Evolutionary conservation across 2,797 vertebrate species (phyloP), one percentile per base, ranked within the genome.

Genomic region (Fratercula arctica): DNA sequence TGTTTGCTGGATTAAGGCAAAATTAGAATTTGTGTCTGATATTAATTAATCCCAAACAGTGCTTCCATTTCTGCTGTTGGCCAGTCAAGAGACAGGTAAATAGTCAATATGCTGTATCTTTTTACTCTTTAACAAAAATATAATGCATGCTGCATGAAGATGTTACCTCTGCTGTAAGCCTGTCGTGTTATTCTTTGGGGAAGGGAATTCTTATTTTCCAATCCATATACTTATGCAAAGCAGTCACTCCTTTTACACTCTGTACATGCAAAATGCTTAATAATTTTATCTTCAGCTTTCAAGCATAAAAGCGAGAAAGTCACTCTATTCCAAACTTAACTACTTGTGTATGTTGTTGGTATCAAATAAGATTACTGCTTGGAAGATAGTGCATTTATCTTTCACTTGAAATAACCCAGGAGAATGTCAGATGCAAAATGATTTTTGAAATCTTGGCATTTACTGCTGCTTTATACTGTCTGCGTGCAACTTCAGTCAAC

Each of bases 391-490:
- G 39, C 67, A 76, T 95, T 95, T 90, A 89, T 95, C 86, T 95
- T 95, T 93, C 86, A 75, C 84, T 93, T 87, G 90, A 95, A 96
- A 87, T 90, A 96, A 90, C 77, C 45, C 81, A 85, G 57, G 69
- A 92, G 85, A 94, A 95, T 80, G 81, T 95, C 94, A 94, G 82
- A 94, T 85, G 81, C 68, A 96, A 87, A 95, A 90, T 61, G 57
- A 85, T 90, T 95, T 94, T 74, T 85, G 86, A 93, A 94, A 95
- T 89, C 90, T 81, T 93, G 86, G 81, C 87, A 79, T 94, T 96
- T 95, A 87, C 43, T 94, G 91, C 87, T 89, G 56, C 88, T 96
- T 97, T 95, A 77, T 83, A 66, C 81, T 92, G 35, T 59, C 37
- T 92, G 74, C 45, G 82, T 77, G 75, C 43, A 88, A 87, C 89